These are phyloP conservation scores for Caenorhabditis plicata DNA, from an alignment of 2,888 invertebrate genomes.

Conservation along the genomic window DNA sequence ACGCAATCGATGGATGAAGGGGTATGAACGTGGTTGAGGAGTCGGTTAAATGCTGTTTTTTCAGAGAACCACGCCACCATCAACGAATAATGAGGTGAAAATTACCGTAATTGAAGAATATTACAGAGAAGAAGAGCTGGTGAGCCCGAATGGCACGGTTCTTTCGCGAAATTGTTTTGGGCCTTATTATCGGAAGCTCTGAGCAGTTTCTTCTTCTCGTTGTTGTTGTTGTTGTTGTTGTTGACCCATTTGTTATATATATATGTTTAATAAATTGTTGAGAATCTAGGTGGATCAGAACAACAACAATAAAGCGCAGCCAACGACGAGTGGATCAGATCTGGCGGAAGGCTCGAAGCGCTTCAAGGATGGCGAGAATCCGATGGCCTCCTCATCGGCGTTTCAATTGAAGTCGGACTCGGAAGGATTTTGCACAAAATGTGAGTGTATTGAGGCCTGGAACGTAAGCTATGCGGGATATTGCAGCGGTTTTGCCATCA, in stretches of 20 bases:
- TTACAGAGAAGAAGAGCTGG: conserved; percentile 22
- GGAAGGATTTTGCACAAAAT: not conserved
- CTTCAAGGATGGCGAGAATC: not conserved
- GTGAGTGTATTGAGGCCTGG: not conserved
- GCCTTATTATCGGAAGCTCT: no score
- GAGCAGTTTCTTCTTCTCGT: no score
- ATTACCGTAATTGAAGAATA: conserved; percentile 27
- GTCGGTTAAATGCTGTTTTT: no score
- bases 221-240: no score
- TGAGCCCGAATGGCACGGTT: conserved; percentile 23
- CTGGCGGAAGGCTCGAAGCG: not conserved
- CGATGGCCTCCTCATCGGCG: not conserved
- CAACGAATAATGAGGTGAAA: conserved; percentile 12
- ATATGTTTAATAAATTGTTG: not conserved
- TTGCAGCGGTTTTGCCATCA: conserved; percentile 15
- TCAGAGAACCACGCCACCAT: no score
- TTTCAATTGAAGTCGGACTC: conserved; percentile 1
- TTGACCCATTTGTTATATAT: no score
- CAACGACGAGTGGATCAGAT: not conserved
- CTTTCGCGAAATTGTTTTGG: conserved; percentile 10
- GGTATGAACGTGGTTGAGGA: no score
- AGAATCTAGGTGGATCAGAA: not conserved
- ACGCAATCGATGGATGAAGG: no score
- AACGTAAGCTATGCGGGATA: not conserved
- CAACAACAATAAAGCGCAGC: not conserved